Base-by-base conservation (phyloP, 2,113 vertebrate species). In the Entelurus aequoreus region DNA sequence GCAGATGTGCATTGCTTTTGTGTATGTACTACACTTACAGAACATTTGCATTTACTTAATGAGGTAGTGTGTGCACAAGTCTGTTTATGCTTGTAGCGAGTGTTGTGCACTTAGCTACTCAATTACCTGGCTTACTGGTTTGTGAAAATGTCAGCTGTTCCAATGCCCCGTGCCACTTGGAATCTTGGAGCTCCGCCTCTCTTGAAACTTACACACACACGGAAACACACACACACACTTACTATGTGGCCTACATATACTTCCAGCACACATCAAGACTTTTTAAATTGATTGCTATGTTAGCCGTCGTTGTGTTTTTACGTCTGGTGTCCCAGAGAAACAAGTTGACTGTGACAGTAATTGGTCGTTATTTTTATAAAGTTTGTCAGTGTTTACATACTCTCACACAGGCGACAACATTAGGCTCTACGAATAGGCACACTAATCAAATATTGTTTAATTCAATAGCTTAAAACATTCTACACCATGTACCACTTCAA, bases 111-210 rank as follows among this genome's bases (percentile, higher is more conserved):
- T 76, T 83, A 75, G 77, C 63, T 73, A 78, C 72, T 79, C 80
- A 86, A 87, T 88, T 85, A 88, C 79, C 79, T 85, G 79, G 79
- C 75, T 80, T 85, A 78, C 78, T 88, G 83, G 83, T 81, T 85
- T 86, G 79, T 85, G 83, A 81, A 81, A 81, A 80, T 83, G 76
- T 86, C 79, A 81, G 83, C 84, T 85, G 79, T 82, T 84, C 28
- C 46, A 66, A 44, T 66, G 59, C 48, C 65, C 60, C 40, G 37
- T 66, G 59, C 72, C 61, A 60, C 74, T 56, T 55, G 75, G 59
- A 81, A 75, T 75, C 68, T 50, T 46, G 47, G 71, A 60, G 38
- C 58, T 58, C 47, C 10, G 48, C 60, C 48, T 79, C n/a, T 54
- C 55, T 57, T 78, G 28, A 58, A 28, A 28, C 28, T 28, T 60